Evolutionary conservation across 1,140 invertebrate genomes (phyloP), one percentile per base, ranked within the genome.

Genomic region (Acromyrmex charruanus): DNA sequence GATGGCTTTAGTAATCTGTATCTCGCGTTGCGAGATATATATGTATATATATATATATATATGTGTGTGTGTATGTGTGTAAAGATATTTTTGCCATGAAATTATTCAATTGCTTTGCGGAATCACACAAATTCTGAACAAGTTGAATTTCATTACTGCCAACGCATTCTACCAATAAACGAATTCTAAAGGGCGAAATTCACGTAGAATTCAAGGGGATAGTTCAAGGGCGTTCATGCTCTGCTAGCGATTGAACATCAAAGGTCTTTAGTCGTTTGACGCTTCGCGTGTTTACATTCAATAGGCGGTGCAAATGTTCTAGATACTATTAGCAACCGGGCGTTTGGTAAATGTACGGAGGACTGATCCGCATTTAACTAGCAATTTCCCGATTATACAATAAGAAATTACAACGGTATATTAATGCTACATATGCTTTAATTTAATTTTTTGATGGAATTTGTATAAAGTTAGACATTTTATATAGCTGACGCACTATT

Each of bases 251-350:
- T 92, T 86, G 91, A 92, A 91, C 91, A 90, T 93, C 88, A 92
- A 91, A 93, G 91, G 91, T 93, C 91, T 93, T 93, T 93, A 93
- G 93, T 89, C 75, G 91, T 92, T 93, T 82, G 86, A 80, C 88
- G 89, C 81, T 77, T 79, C 91, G 89, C 81, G 91, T 89, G 77
- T 87, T 89, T 87, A 72, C 86, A 88, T 87, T 87, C 55, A 85
- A 75, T 89, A 74, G 84, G 80, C 63, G 72, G 69, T 87, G 53
- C 79, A 63, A 84, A 86, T 71, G 86, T 85, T 87, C 65, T 59
- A 74, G 88, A 61, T 85, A 75, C 71, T 89, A 90, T 92, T 90
- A 90, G 91, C 86, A 91, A 90, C 89, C 84, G 77, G 68, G 79
- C 87, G 88, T 69, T 90, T 35, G 71, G 75, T 63, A 77, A 87